phyloP scores from a whole-genome alignment of 2,797 vertebrate genomes.

The Trachurus trachurus region DNA sequence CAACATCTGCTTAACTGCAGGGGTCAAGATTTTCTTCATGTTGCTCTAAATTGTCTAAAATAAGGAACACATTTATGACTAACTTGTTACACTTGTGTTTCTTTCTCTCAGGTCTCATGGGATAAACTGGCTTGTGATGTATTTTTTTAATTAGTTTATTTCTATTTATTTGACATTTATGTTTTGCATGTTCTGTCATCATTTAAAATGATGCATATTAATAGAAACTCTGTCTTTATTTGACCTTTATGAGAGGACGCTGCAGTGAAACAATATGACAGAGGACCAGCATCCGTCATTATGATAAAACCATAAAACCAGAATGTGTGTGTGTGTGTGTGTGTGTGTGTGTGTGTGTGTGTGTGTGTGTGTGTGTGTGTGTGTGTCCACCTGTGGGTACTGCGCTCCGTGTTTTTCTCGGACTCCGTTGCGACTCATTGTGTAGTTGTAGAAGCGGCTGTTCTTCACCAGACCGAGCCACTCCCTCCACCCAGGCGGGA shows the following conservation, averaged over 20 bases:
- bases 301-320: too few relatives aligned
- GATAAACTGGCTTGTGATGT: too few relatives aligned
- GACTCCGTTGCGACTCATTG: slow-evolving; percentile 92
- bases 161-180: neutral
- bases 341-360: slow-evolving; percentile 1
- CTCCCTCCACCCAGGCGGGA: slow-evolving; percentile 95
- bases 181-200: too few relatives aligned
- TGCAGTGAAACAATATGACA: too few relatives aligned
- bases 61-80: too few relatives aligned
- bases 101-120: too few relatives aligned
- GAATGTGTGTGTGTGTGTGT: neutral
- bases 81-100: neutral
- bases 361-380: slow-evolving; percentile 21
- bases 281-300: too few relatives aligned
- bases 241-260: neutral
- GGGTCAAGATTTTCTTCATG: too few relatives aligned
- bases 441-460: slow-evolving; percentile 98
- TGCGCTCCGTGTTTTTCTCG: slow-evolving; percentile 94
- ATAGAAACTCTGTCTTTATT: neutral
- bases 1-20: too few relatives aligned
- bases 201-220: neutral
- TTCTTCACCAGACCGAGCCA: slow-evolving; percentile 98
- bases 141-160: neutral
- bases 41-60: too few relatives aligned
- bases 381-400: slow-evolving; percentile 89